Percentiles rank a stretch among this genome's conserved stretches.
phyloP scores from a whole-genome alignment of 2,888 invertebrate genomes.

The Caenorhabditis imperialis region DNA sequence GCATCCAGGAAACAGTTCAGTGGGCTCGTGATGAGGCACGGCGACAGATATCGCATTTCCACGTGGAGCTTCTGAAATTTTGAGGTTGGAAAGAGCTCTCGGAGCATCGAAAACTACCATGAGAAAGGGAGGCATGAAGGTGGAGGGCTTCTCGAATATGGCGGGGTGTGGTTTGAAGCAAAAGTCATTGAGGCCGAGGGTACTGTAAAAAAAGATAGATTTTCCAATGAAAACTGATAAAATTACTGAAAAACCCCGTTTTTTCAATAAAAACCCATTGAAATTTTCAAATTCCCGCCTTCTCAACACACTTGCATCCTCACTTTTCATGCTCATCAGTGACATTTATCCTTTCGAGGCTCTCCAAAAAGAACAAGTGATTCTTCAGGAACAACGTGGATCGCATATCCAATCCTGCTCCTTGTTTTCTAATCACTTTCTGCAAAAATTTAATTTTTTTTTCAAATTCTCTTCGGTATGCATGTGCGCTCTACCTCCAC shows the following conservation, averaged over 20 bases:
- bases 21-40: slow-evolving; percentile 42
- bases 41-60: slow-evolving; percentile 31
- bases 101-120: too few species aligned
- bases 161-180: too few species aligned
- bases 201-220: too few species aligned
- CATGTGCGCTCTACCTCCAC: too few species aligned
- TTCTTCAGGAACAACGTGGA: slow-evolving; percentile 23
- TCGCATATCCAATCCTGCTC: slow-evolving; percentile 16
- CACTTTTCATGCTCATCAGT: slow-evolving; percentile 15
- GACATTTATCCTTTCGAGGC: slow-evolving; percentile 11
- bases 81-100: too few species aligned
- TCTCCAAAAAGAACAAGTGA: slow-evolving; percentile 37
- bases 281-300: too few species aligned
- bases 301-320: background rate
- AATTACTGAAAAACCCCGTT: too few species aligned
- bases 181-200: too few species aligned
- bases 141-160: too few species aligned
- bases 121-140: too few species aligned
- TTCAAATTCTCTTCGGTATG: background rate
- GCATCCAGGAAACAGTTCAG: slow-evolving; percentile 44
- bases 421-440: slow-evolving; percentile 18
- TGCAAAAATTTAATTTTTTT: background rate
- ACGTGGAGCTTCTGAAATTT: slow-evolving; percentile 23
- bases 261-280: too few species aligned
- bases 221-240: too few species aligned